phyloP scores from a whole-genome alignment of 1,140 invertebrate genomes.

The Trichoplusia ni region DNA sequence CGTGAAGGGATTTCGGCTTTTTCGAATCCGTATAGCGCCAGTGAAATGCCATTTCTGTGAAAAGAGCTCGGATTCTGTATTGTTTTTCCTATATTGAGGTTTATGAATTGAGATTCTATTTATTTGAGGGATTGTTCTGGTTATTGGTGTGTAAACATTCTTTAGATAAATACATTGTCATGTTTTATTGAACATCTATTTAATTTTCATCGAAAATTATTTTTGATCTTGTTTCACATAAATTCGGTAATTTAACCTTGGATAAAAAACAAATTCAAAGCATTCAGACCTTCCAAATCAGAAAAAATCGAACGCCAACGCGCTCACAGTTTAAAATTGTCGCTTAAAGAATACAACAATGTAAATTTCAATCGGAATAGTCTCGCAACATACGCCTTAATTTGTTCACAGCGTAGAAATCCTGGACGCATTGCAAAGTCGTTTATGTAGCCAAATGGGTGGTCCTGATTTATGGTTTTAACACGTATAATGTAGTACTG shows the following conservation, averaged over 20 bases:
- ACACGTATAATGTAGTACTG: background rate
- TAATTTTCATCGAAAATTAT: no score
- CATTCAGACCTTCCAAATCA: no score
- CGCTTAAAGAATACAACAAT: background rate
- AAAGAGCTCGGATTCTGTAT: background rate
- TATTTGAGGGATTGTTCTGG: no score
- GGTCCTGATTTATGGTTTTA: background rate
- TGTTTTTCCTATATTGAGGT: background rate
- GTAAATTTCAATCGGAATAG: background rate
- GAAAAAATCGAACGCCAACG: no score
- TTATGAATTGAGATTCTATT: slow-evolving; percentile 2
- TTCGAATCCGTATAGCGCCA: background rate
- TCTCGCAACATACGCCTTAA: slow-evolving; percentile 1
- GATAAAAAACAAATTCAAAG: no score
- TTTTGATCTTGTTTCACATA: no score
- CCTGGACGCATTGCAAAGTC: background rate
- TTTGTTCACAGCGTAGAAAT: background rate
- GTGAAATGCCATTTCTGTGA: slow-evolving; percentile 14
- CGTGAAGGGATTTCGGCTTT: background rate
- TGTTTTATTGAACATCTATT: no score
- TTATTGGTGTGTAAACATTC: no score
- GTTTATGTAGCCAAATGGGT: background rate
- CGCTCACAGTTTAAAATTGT: background rate
- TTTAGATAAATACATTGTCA: no score
- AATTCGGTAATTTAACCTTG: no score